Evolutionary conservation across 2,113 vertebrate genomes (phyloP), one percentile per base, ranked within the genome.

Genomic region (Theropithecus gelada): DNA sequence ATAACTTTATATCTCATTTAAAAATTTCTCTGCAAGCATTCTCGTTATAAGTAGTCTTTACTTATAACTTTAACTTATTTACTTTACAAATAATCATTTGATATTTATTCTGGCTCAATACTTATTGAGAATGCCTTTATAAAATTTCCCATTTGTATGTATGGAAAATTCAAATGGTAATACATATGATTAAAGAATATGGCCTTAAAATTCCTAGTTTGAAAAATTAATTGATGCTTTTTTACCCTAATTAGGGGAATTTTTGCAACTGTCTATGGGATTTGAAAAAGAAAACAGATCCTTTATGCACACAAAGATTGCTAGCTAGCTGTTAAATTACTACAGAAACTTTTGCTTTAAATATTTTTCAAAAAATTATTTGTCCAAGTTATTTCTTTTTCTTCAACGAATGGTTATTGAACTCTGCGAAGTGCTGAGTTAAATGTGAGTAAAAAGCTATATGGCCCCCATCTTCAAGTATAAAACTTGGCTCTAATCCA

Each of bases 321-420:
- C 61, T 48, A 17, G 6, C 68, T 82, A 43, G 7, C 92, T 85
- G 43, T 78, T 64, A 86, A 70, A 84, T 92, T 40, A 80, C 16
- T 66, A 18, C 61, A 57, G 32, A 40, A 90, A 40, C 17, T 17
- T 45, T 85, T 78, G 87, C 43, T 80, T 80, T 45, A 52, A 88
- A n/a, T 83, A 61, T 73, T 88, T 90, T 95, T 88, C n/a, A 73
- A 83, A 73, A 90, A 78, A 68, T 73, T 90, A 81, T 9, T 68
- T 85, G 27, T 66, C 92, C 90, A 43, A 48, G 16, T 57, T 75
- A 75, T 66, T 81, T 6, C 8, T 78, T 64, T 90, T 93, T 52
- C 61, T 91, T 92, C 59, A 59, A 66, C n/a, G 72, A n/a, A 79
- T 43, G 4, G 38, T 91, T 88, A 61, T 13, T 88, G 55, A 88